These are phyloP conservation scores for Enteromius radiatus DNA, from an alignment of 2,797 vertebrate species.

Conservation along the genomic window DNA sequence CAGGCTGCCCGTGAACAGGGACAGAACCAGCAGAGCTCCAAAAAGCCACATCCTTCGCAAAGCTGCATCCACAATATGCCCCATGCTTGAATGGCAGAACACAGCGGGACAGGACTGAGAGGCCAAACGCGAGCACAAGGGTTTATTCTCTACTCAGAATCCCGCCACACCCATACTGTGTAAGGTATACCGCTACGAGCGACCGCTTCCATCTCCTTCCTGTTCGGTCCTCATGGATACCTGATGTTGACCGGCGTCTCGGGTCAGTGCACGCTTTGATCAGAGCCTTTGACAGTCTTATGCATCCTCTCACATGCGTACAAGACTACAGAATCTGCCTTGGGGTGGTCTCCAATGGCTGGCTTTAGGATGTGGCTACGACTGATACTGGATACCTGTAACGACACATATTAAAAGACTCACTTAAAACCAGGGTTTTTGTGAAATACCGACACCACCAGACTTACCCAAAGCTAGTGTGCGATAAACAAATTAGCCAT, in stretches of 20 bases:
- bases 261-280: conserved; percentile 52
- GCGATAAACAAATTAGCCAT: neutral
- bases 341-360: conserved; percentile 9
- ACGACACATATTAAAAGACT: neutral
- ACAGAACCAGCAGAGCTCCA: conserved; percentile 48
- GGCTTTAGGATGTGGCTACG: neutral
- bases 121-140: conserved; percentile 10
- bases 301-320: conserved; percentile 13
- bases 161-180: conserved; percentile 51
- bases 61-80: conserved; percentile 16
- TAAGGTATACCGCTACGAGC: conserved; percentile 39
- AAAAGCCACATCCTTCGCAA: conserved; percentile 40
- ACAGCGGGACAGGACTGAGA: neutral
- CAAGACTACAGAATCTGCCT: conserved; percentile 12
- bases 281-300: conserved; percentile 10
- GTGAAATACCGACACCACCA: neutral
- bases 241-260: conserved; percentile 25
- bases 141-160: conserved; percentile 42
- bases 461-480: neutral
- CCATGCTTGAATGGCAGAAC: conserved; percentile 45
- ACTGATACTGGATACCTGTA: conserved; percentile 16
- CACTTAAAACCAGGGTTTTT: neutral
- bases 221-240: conserved; percentile 28
- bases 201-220: conserved; percentile 51
- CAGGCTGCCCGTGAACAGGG: conserved; percentile 56